phyloP scores from a whole-genome alignment of 2,797 vertebrate genomes.

The Mormyrops attenuatus region DNA sequence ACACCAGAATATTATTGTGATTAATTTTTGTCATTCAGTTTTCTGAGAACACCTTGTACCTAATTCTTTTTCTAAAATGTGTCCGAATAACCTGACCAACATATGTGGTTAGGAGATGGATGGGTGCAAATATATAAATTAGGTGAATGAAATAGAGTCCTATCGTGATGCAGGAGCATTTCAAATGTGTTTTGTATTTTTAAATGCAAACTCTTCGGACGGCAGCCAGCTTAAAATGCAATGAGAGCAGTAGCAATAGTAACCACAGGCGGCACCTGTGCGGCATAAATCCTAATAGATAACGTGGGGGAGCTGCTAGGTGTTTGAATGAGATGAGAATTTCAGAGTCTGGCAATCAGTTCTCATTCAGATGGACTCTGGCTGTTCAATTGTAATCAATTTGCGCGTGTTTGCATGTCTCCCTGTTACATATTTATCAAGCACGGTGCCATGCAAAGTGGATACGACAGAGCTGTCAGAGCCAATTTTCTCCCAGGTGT shows the following conservation, averaged over 20 bases:
- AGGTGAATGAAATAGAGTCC: neutral
- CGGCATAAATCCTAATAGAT: neutral
- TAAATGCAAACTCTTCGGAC: neutral
- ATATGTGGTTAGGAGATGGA: neutral
- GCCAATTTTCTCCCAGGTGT: neutral
- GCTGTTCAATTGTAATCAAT: conserved; percentile 49
- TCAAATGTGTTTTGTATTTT: conserved; percentile 43
- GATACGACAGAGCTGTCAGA: neutral
- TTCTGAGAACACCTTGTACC: neutral
- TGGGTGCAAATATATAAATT: neutral
- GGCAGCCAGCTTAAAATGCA: neutral
- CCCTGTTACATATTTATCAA: neutral
- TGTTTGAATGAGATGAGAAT: neutral
- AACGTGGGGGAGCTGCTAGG: neutral
- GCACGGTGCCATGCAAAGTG: neutral
- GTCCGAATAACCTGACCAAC: conserved; percentile 8
- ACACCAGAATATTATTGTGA: neutral
- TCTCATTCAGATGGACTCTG: conserved; percentile 49
- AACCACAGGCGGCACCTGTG: neutral
- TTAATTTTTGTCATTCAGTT: neutral
- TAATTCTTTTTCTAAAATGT: neutral
- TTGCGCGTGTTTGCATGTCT: conserved; percentile 64
- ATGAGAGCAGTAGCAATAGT: neutral
- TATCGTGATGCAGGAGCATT: neutral
- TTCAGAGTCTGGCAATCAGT: conserved; percentile 42